Evolutionary conservation across 1,140 invertebrate species (phyloP).

Genomic region (Drosophila pseudoananassae): DNA sequence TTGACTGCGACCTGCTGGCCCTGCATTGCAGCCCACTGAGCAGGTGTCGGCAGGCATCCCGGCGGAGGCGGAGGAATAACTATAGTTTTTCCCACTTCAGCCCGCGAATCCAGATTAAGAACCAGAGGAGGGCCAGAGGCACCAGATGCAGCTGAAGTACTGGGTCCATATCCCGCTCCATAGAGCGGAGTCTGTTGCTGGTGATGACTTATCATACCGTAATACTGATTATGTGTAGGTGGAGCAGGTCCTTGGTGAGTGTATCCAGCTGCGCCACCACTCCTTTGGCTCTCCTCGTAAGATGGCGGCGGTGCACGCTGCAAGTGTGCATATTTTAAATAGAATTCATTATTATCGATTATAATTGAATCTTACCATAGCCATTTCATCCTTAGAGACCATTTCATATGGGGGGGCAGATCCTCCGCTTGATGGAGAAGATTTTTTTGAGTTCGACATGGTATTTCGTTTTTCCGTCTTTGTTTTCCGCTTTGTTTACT

Average conservation of each 20-base stretch:
- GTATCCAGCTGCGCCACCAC: slow-evolving; percentile 6
- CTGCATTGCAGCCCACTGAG: slow-evolving; percentile 76
- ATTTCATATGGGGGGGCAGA: slow-evolving; percentile 25
- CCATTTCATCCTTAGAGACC: slow-evolving; percentile 18
- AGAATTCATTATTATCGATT: neutral
- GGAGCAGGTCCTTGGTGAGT: slow-evolving; percentile 19
- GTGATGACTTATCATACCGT: slow-evolving; percentile 67
- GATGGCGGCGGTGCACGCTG: slow-evolving; percentile 73
- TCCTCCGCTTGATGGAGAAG: slow-evolving; percentile 5
- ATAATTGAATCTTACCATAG: slow-evolving; percentile 49
- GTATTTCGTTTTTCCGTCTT: slow-evolving; percentile 2
- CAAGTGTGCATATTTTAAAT: neutral
- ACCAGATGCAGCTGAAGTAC: slow-evolving; percentile 53
- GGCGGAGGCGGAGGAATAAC: slow-evolving; percentile 77
- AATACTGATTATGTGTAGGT: slow-evolving; percentile 57
- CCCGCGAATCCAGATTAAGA: slow-evolving; percentile 61
- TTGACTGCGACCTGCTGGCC: slow-evolving; percentile 76
- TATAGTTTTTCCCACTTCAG: slow-evolving; percentile 58
- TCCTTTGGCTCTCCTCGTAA: slow-evolving; percentile 73
- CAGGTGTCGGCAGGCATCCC: slow-evolving; percentile 71
- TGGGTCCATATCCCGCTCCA: slow-evolving; percentile 49
- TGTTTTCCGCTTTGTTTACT: slow-evolving; percentile 35
- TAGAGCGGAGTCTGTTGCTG: slow-evolving; percentile 57
- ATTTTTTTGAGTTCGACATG: slow-evolving; percentile 34
- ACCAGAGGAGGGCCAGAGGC: slow-evolving; percentile 48